Percentiles rank a stretch among this genome's conserved stretches.
Conservation (phyloP, 2,113 vertebrate genomes). For the Aphelocoma coerulescens region DNA sequence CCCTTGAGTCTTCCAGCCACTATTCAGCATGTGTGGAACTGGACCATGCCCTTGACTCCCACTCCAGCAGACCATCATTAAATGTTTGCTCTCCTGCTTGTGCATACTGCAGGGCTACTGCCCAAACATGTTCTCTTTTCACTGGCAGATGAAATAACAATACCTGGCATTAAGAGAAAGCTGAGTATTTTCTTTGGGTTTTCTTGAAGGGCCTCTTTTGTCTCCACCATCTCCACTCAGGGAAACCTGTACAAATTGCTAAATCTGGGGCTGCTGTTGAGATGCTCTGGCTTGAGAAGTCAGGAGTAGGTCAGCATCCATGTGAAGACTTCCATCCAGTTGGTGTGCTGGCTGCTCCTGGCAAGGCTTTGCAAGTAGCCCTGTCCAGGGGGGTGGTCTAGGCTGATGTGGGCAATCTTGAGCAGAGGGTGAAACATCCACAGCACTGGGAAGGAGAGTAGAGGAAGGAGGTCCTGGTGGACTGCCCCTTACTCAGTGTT, state of each 20-base stretch:
- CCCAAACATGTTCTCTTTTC: constrained; percentile 13
- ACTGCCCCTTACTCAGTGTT: not conserved
- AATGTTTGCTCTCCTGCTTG: not conserved
- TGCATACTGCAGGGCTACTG: not conserved
- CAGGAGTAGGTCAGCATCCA: not conserved
- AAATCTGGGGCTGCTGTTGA: not conserved
- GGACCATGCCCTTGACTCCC: not conserved
- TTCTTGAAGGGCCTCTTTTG: constrained; percentile 12
- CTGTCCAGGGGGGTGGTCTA: not conserved
- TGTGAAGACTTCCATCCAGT: not conserved
- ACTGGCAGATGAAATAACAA: constrained; percentile 37
- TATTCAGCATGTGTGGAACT: not conserved
- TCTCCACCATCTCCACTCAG: not conserved
- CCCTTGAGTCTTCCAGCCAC: not conserved
- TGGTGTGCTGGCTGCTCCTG: accelerated
- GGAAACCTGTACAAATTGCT: not conserved
- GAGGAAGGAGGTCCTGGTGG: not conserved
- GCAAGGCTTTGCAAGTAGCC: not conserved
- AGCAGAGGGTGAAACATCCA: not conserved
- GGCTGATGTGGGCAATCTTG: not conserved
- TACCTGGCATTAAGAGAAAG: not conserved
- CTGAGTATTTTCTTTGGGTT: not conserved
- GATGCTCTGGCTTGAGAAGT: not conserved
- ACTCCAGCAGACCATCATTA: not conserved
- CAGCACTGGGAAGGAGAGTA: not conserved